phyloP scores from a whole-genome alignment of 2,888 invertebrate species.

The Drosophila atripex region DNA sequence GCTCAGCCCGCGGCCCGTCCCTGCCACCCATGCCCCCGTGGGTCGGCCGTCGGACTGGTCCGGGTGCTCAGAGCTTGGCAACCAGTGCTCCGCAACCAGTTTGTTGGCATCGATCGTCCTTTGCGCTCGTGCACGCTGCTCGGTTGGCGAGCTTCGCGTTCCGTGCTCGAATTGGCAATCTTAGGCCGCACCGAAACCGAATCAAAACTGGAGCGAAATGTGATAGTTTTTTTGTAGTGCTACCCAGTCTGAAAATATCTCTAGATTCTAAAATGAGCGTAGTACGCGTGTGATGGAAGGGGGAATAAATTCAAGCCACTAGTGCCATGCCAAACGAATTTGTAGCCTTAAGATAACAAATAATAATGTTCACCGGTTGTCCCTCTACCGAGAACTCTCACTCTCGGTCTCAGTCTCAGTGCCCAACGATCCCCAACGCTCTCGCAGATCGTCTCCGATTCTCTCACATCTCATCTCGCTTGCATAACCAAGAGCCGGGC shows the following conservation, averaged over 20 bases:
- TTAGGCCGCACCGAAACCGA: constrained; percentile 10
- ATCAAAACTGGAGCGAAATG: neutral
- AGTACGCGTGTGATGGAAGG: neutral
- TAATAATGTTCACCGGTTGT: constrained; percentile 28
- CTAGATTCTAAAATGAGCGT: constrained; percentile 4
- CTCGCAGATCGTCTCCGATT: constrained; percentile 1
- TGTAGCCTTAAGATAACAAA: constrained; percentile 36
- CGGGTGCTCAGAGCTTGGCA: constrained; percentile 38
- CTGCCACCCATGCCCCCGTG: constrained; percentile 6
- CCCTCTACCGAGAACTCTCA: constrained; percentile 1
- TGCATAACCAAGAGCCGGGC: constrained; percentile 58
- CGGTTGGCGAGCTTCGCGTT: constrained; percentile 16
- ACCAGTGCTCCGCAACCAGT: constrained; percentile 59
- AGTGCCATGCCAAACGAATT: constrained; percentile 7
- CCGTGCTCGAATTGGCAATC: constrained; percentile 21
- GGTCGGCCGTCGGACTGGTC: constrained; percentile 36
- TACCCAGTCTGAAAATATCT: constrained; percentile 27
- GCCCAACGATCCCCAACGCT: neutral
- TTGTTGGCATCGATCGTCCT: constrained; percentile 72
- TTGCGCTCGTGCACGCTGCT: constrained; percentile 48
- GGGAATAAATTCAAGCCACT: neutral
- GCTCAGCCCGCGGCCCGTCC: constrained; percentile 24
- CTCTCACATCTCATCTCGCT: constrained; percentile 26
- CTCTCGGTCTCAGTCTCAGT: constrained; percentile 6
- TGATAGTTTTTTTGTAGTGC: constrained; percentile 13